Evolutionary conservation across 2,888 invertebrate genomes (phyloP).

Genomic region (Tenthredo amoena): DNA sequence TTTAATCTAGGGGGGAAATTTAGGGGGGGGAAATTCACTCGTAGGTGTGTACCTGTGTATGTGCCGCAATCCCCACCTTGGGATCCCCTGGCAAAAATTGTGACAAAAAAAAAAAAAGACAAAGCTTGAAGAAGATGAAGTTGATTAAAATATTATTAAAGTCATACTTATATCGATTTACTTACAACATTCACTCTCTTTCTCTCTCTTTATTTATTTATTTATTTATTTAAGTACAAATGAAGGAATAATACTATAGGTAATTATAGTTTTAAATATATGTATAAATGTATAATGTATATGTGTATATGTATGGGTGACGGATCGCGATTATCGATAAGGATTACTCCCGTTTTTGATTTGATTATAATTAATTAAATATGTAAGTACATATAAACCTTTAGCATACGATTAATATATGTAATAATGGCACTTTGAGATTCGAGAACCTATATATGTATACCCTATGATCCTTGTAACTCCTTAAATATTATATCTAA

Average conservation of each 20-base stretch:
- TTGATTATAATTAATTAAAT: neutral
- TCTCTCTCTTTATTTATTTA: neutral
- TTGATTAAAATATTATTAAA: slow-evolving; percentile 58
- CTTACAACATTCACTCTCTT: slow-evolving; percentile 49
- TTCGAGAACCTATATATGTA: slow-evolving; percentile 53
- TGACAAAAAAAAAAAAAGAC: slow-evolving; percentile 59
- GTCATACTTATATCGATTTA: slow-evolving; percentile 58
- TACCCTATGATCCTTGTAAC: neutral
- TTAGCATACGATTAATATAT: slow-evolving; percentile 26
- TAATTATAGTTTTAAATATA: neutral
- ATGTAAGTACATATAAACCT: neutral
- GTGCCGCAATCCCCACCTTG: too few species aligned
- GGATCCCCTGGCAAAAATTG: neutral
- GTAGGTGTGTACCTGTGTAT: too few species aligned
- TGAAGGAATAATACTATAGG: neutral
- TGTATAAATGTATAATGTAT: neutral
- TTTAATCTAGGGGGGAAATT: too few species aligned
- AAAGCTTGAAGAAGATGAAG: slow-evolving; percentile 64
- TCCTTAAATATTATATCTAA: neutral
- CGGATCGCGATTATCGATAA: neutral
- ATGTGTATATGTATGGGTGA: neutral
- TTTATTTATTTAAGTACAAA: slow-evolving; percentile 4
- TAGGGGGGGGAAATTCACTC: too few species aligned
- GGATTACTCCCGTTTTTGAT: neutral
- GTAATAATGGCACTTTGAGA: slow-evolving; percentile 64